Conservation (phyloP, 2,113 vertebrate species). For the Climacteris rufus region DNA sequence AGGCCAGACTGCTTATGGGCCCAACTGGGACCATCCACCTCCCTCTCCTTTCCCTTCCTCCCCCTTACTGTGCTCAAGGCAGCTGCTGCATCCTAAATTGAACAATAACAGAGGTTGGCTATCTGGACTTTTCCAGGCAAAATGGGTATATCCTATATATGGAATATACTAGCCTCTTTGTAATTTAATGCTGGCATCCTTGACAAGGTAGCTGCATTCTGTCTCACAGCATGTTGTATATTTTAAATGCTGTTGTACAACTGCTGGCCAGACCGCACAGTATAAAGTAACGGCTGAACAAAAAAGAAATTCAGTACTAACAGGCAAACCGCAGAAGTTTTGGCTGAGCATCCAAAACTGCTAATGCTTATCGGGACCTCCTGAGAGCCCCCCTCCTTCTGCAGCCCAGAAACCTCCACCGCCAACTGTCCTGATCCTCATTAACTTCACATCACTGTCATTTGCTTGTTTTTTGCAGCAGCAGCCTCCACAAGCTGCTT, state of each 20-base stretch:
- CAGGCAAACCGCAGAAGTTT: slow-evolving; percentile 58
- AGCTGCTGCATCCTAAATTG: neutral
- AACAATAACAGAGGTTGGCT: neutral
- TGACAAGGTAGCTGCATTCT: slow-evolving; percentile 68
- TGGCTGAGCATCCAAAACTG: slow-evolving; percentile 56
- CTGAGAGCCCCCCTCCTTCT: slow-evolving; percentile 22
- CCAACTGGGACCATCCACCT: neutral
- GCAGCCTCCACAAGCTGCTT: neutral
- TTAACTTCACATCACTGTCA: slow-evolving; percentile 48
- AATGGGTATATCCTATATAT: neutral
- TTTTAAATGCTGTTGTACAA: slow-evolving; percentile 66
- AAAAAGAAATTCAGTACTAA: slow-evolving; percentile 57
- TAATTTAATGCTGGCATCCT: slow-evolving; percentile 60
- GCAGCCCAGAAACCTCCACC: slow-evolving; percentile 21
- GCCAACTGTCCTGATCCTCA: slow-evolving; percentile 51
- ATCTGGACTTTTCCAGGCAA: slow-evolving; percentile 3
- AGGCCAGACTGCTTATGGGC: neutral
- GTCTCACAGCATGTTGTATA: slow-evolving; percentile 67
- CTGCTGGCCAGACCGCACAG: slow-evolving; percentile 60
- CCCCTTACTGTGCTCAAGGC: neutral
- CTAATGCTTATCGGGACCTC: slow-evolving; percentile 57
- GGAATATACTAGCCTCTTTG: slow-evolving; percentile 32
- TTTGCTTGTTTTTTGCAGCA: neutral
- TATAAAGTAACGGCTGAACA: slow-evolving; percentile 63
- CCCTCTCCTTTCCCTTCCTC: neutral